Evolutionary conservation across 2,888 invertebrate species (phyloP), one percentile per base, ranked within the genome.

Genomic region (Abrostola tripartita): DNA sequence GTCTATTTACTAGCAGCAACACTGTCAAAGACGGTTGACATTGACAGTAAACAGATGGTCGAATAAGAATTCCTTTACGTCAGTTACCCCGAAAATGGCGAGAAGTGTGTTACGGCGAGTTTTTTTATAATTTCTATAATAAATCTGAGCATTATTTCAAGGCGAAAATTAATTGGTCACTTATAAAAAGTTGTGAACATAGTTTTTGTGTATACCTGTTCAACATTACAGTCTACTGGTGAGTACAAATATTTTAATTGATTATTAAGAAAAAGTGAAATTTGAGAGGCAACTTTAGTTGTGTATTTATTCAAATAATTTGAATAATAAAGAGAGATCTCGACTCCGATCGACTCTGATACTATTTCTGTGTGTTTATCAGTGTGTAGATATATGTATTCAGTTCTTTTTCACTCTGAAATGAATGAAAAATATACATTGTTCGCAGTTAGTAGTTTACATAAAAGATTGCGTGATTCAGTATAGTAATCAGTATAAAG

Each of bases 41-140:
- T 58, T 76, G 72, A 65, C 73, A 67, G 69, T 1, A n/a, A 65
- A 35, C 61, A 59, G 55, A 62, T 73, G 61, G 77, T 71, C 65
- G 59, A 60, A 61, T 50, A 60, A 61, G 35, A 56, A 37, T 57
- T 58, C 42, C 38, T 58, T 62, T 67, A 53, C 66, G 72, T 69
- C 74, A 83, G 78, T 82, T 65, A 79, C 84, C 77, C 83, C 81
- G 81, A 90, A 91, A 88, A 93, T 92, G 92, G 88, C 83, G 84
- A 85, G 84, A 81, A 87, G 86, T 88, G 88, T 88, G 88, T 88
- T 82, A 84, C 79, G 83, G 80, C 84, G 78, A 81, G 63, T 69
- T 56, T 60, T 68, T 62, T 84, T 88, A 86, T 79, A 57, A 55
- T 59, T 67, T 58, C 8, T 41, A 41, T 53, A 58, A 40, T 61